phyloP scores from a whole-genome alignment of 1,140 invertebrate genomes.

The Antheraea pernyi region DNA sequence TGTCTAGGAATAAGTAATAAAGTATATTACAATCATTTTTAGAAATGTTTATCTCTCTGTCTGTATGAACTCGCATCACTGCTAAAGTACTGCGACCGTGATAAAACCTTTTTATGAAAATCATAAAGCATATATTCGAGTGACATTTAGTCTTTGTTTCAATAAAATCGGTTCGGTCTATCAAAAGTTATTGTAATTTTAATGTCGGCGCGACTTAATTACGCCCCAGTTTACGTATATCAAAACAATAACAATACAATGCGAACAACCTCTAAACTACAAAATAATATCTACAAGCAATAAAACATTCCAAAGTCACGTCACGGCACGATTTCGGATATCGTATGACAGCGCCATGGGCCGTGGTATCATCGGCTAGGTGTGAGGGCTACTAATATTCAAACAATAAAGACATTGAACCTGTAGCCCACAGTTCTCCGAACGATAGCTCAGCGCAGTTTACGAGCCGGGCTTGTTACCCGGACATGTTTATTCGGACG shows the following conservation, averaged over 20 bases:
- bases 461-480: slow-evolving; percentile 54
- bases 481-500: slow-evolving; percentile 68
- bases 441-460: slow-evolving; percentile 43
- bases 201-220: too few relatives aligned
- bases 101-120: too few relatives aligned
- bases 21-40: too few relatives aligned
- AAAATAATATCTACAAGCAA: neutral
- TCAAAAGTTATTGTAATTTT: too few relatives aligned
- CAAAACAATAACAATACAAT: neutral
- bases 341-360: neutral
- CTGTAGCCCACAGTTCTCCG: slow-evolving; percentile 33
- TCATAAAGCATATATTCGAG: too few relatives aligned
- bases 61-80: too few relatives aligned
- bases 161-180: too few relatives aligned
- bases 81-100: too few relatives aligned
- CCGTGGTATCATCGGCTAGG: neutral
- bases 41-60: too few relatives aligned
- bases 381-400: slow-evolving; percentile 25
- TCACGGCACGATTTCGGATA: neutral
- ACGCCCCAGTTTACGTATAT: too few relatives aligned
- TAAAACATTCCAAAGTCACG: neutral
- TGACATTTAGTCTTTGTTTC: too few relatives aligned
- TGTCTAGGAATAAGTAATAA: too few relatives aligned
- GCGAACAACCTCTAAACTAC: neutral
- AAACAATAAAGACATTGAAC: slow-evolving; percentile 55